Evolutionary conservation across 2,113 vertebrate species (phyloP), one percentile per base, ranked within the genome.

Genomic region (Melospiza georgiana): DNA sequence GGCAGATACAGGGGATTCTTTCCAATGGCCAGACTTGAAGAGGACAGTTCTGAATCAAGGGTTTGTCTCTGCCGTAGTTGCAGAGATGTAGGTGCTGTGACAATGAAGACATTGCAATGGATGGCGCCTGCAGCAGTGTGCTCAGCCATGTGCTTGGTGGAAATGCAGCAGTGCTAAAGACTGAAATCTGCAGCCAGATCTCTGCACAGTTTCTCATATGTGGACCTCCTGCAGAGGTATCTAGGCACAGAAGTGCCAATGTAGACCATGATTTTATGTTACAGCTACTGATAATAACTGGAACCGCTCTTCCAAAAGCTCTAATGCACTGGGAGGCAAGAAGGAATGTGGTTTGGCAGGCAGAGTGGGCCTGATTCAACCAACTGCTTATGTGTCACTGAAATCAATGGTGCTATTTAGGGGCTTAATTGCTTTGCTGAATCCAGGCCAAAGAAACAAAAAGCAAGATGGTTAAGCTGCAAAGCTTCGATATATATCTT

Each of bases 341-440:
- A 49, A 83, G 39, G 67, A 69, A 46, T 17, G 51, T 0, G 2
- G 12, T 25, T 76, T 95, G 76, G 72, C 76, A 77, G 76, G 46
- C n/a, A 58, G 59, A 31, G 28, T 3, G 5, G 55, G 10, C 43
- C 75, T 55, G 63, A 69, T 92, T 84, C 72, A 54, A 65, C 74
- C 35, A 77, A 74, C 68, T 71, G 59, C 67, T 73, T 48, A 31
- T 19, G 75, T 73, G 75, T 46, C 59, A 33, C 52, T 71, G 84
- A 84, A 92, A 94, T 84, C 89, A 89, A 41, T 49, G 23, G 48
- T 43, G 57, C 62, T 93, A 58, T 74, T 87, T 84, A 84, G 69
- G 57, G 37, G 41, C 35, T 90, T 91, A 89, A 92, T 90, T 94
- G 93, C 74, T 87, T 82, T 93, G n/a, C 58, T 95, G 95, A 93